phyloP scores from a whole-genome alignment of 1,140 invertebrate genomes.

The Euwallacea similis region DNA sequence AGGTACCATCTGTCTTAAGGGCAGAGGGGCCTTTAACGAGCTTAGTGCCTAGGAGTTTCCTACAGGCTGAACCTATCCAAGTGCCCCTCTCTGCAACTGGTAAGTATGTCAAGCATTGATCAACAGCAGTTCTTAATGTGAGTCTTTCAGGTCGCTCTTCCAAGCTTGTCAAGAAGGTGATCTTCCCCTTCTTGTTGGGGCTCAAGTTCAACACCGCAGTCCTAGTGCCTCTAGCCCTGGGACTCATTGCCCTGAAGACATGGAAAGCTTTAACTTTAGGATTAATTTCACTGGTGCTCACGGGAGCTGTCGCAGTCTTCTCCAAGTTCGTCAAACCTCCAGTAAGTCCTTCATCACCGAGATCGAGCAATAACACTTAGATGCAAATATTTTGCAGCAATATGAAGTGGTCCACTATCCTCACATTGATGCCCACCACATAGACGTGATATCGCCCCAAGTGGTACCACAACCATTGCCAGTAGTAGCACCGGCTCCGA shows the following conservation, averaged over 20 bases:
- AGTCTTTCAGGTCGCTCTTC: constrained; percentile 47
- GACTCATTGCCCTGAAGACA: constrained; percentile 80
- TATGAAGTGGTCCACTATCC: constrained; percentile 84
- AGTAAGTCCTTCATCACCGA: constrained; percentile 53
- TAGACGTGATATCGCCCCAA: constrained; percentile 16
- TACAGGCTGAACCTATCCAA: constrained; percentile 65
- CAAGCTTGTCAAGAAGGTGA: constrained; percentile 80
- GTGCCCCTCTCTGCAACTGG: constrained; percentile 63
- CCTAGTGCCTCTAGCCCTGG: constrained; percentile 75
- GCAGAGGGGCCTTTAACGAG: constrained; percentile 59
- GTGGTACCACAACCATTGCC: constrained; percentile 11
- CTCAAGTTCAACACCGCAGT: constrained; percentile 83
- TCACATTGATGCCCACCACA: constrained; percentile 57
- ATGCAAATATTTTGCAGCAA: constrained; percentile 51
- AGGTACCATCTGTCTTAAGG: constrained; percentile 63
- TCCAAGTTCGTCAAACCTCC: constrained; percentile 78
- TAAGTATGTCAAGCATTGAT: constrained; percentile 20
- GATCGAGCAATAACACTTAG: not conserved
- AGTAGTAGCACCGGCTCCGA: constrained; percentile 11
- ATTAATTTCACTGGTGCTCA: constrained; percentile 78
- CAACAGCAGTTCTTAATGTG: not conserved
- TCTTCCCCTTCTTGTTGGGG: constrained; percentile 82
- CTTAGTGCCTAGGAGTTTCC: constrained; percentile 67
- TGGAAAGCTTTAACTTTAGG: constrained; percentile 87
- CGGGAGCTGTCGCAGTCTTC: constrained; percentile 80